A percentile compares a stretch with the other conserved stretches of the same genome.
These are phyloP conservation scores for Hoplodrina ambigua DNA, from an alignment of 2,888 invertebrate species.

Conservation along the genomic window DNA sequence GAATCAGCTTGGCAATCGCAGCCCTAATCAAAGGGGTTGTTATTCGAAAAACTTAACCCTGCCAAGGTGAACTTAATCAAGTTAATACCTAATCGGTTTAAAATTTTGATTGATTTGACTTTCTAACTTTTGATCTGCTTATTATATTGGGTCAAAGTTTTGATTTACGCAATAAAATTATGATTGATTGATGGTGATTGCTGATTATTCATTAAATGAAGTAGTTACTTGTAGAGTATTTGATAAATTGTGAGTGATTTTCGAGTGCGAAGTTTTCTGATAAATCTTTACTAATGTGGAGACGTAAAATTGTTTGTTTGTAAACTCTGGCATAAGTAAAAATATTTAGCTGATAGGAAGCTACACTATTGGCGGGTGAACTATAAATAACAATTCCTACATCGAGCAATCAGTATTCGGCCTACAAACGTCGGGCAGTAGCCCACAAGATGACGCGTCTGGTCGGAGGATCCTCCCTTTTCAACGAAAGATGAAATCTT, in stretches of 20 bases:
- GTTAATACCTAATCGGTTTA: constrained; percentile 67
- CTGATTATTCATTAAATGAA: constrained; percentile 17
- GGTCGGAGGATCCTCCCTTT: too few relatives aligned
- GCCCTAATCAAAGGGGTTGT: constrained; percentile 69
- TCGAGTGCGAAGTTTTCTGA: constrained; percentile 1
- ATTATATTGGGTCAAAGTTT: constrained; percentile 59
- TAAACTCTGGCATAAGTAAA: too few relatives aligned
- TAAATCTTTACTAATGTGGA: too few relatives aligned
- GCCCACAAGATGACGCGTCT: too few relatives aligned
- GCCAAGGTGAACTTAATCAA: constrained; percentile 65
- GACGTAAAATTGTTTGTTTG: too few relatives aligned
- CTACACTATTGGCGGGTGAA: too few relatives aligned
- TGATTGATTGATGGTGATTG: constrained; percentile 55
- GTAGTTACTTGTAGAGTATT: constrained; percentile 5
- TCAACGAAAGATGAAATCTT: too few relatives aligned
- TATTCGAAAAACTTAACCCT: constrained; percentile 71
- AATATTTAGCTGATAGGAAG: too few relatives aligned
- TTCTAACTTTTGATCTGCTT: constrained; percentile 61
- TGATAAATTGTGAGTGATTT: constrained; percentile 6
- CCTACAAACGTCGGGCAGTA: too few relatives aligned
- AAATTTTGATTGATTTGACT: constrained; percentile 77
- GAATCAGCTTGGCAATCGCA: too few relatives aligned
- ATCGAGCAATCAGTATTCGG: too few relatives aligned
- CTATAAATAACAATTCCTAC: too few relatives aligned
- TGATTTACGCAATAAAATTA: constrained; percentile 58